Evolutionary conservation across 2,797 vertebrate species (phyloP).

Genomic region (Tiaroga cobitis): DNA sequence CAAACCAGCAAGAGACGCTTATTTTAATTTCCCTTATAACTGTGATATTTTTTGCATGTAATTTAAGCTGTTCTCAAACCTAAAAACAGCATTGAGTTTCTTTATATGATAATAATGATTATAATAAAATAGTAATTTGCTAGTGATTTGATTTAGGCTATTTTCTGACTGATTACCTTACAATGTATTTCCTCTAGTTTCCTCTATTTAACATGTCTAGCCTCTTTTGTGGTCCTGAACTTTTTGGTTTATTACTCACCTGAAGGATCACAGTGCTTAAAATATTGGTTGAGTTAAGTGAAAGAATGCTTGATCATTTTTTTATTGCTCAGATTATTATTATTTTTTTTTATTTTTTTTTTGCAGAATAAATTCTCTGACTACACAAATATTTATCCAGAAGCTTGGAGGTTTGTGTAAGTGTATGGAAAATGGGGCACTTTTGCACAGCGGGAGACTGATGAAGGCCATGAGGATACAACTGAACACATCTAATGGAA

Average conservation of each 20-base stretch:
- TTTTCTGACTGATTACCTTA: background rate
- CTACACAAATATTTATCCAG: background rate
- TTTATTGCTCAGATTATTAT: background rate
- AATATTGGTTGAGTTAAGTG: background rate
- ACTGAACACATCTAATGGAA: conserved; percentile 74
- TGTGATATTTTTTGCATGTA: background rate
- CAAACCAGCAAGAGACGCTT: conserved; percentile 12
- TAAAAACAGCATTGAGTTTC: background rate
- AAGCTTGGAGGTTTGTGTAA: background rate
- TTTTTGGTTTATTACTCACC: background rate
- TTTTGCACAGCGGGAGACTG: conserved; percentile 48
- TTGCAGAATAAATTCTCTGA: conserved; percentile 6
- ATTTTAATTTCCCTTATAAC: background rate
- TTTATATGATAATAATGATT: too few relatives aligned
- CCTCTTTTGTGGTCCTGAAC: background rate
- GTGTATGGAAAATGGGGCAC: conserved; percentile 5
- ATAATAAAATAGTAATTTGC: background rate
- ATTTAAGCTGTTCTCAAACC: background rate
- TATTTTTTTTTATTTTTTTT: background rate
- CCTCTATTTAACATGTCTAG: background rate
- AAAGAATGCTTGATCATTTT: background rate
- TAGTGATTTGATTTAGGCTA: background rate
- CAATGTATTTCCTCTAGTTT: background rate
- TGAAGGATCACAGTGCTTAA: background rate
- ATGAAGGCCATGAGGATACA: conserved; percentile 62